Percentiles rank a stretch among this genome's conserved stretches.
These are phyloP conservation scores for Desmophyllum pertusum DNA, from an alignment of 92 coral and sea anemone species.

Conservation along the genomic window DNA sequence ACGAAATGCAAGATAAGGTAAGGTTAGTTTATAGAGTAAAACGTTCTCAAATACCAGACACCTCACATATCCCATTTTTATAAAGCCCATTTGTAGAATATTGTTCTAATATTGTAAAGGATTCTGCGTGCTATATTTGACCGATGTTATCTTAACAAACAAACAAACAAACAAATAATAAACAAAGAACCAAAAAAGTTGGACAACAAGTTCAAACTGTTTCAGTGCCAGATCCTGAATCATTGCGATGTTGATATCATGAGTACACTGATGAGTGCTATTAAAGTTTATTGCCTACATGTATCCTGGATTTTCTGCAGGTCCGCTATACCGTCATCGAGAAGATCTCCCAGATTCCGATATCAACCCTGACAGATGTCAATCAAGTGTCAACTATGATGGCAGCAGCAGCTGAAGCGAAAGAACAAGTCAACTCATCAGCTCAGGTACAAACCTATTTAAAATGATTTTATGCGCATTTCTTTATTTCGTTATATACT, in stretches of 20 bases:
- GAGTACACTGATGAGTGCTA: no score
- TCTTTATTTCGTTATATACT: no score
- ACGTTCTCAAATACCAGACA: neutral
- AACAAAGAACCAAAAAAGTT: neutral
- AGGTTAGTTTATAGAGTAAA: neutral
- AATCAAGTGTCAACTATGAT: conserved; percentile 60
- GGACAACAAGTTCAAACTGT: neutral
- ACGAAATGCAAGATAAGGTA: conserved; percentile 19
- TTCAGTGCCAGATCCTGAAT: neutral
- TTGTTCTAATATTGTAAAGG: no score
- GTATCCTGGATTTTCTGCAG: conserved; percentile 25
- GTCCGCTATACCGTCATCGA: conserved; percentile 57
- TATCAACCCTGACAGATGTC: conserved; percentile 52
- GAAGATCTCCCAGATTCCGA: conserved; percentile 57
- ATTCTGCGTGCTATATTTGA: no score
- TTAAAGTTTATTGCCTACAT: neutral
- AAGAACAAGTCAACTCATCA: conserved; percentile 49
- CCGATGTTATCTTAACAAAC: no score
- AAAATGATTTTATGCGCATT: no score
- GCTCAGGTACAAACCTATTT: conserved; percentile 60
- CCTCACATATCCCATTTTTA: no score
- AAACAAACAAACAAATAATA: neutral
- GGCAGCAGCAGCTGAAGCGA: conserved; percentile 59
- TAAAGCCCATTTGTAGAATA: no score
- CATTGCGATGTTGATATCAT: neutral